These are phyloP conservation scores for Gobiocypris rarus DNA, from an alignment of 2,113 vertebrate genomes.

Conservation along the genomic window DNA sequence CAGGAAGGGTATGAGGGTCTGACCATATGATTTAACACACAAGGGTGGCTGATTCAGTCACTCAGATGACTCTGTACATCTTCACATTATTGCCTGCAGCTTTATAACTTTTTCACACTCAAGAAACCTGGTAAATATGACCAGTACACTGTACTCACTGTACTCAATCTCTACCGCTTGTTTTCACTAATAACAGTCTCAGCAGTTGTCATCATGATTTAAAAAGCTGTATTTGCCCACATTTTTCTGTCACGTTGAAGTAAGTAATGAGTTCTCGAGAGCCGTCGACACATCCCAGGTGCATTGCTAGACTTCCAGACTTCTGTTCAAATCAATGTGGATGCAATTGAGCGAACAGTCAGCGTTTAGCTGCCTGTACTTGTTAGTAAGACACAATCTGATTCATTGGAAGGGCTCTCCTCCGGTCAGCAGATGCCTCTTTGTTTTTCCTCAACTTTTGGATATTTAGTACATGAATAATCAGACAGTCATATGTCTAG, in stretches of 20 bases:
- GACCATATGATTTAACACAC: slow-evolving; percentile 24
- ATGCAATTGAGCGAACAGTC: slow-evolving; percentile 10
- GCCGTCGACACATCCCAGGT: slow-evolving; percentile 9
- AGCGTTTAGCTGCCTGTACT: slow-evolving; percentile 11
- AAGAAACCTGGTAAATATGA: slow-evolving; percentile 62
- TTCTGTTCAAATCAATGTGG: slow-evolving; percentile 42
- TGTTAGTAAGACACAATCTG: not conserved
- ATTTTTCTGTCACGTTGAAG: slow-evolving; percentile 2
- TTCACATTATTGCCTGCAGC: not conserved
- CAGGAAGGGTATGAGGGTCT: slow-evolving; percentile 41
- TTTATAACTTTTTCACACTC: slow-evolving; percentile 43
- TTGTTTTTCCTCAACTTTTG: slow-evolving; percentile 60
- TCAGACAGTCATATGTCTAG: slow-evolving; percentile 64
- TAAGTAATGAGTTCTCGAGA: not conserved
- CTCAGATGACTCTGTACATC: slow-evolving; percentile 26
- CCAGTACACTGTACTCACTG: slow-evolving; percentile 20
- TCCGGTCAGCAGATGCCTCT: slow-evolving; percentile 15
- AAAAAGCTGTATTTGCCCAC: slow-evolving; percentile 10
- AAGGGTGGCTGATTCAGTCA: slow-evolving; percentile 10
- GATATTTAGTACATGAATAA: slow-evolving; percentile 57
- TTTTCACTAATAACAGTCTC: slow-evolving; percentile 42
- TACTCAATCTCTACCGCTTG: slow-evolving; percentile 22
- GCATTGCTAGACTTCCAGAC: slow-evolving; percentile 23
- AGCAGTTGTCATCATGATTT: not conserved
- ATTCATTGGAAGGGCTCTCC: not conserved